Base-by-base conservation (phyloP, 2,113 vertebrate species). In the Silurus glanis region DNA sequence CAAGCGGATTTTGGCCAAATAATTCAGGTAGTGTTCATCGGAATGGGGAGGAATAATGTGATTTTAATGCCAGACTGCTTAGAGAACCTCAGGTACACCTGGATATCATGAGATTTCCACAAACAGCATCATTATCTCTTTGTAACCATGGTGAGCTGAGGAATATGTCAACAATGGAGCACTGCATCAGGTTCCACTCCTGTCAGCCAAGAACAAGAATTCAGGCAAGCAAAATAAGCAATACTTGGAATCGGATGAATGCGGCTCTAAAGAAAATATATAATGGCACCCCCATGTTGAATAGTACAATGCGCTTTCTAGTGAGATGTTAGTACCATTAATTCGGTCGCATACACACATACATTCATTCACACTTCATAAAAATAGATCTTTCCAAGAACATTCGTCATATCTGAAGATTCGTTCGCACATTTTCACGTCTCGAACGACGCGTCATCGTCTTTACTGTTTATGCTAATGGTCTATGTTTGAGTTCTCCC, bases 251-350 rank as follows among this genome's bases (percentile, higher is more conserved):
- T 53, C 13, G 13, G 49, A 76, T 76, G 7, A n/a, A 23, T 55
- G 74, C 51, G 4, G 14, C 74, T n/a, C 74, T 76, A 25, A 55
- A 76, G n/a, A 76, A 55, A 16, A 76, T 25, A 16, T 76, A 55
- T 0, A 55, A 13, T 78, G 61, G 56, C 66, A 84, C 75, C 55
- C 75, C 55, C 71, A 55, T 19, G 78, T 59, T 71, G 14, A 80
- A 74, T 14, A 53, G 8, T 56, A 56, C 8, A 56, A 56, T 25
- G 56, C 13, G 75, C 23, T 78, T 56, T 86, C 67, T 58, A 84
- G 74, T 53, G 53, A 76, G 61, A 76, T 61, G 76, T 82, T 80
- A 81, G 55, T 83, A 88, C 82, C 85, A 59, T 85, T 72, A 85
- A 85, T 64, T 81, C 74, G 58, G 75, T 69, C 17, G 13, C 66